These are phyloP conservation scores for Ophiodon elongatus DNA, from an alignment of 2,113 vertebrate genomes.

Conservation along the genomic window DNA sequence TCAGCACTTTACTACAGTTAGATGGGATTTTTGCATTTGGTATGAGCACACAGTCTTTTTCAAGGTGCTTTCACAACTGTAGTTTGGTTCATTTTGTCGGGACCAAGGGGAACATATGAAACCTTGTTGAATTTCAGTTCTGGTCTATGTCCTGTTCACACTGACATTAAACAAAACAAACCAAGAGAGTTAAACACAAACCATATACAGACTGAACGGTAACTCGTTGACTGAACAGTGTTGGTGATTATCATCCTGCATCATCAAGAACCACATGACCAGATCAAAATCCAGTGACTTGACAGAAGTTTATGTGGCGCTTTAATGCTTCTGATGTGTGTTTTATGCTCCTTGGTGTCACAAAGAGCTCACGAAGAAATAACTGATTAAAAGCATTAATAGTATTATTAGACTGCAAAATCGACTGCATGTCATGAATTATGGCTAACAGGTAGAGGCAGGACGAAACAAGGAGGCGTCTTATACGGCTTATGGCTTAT, in stretches of 20 bases:
- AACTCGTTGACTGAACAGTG: background rate
- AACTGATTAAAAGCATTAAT: background rate
- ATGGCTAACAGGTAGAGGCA: background rate
- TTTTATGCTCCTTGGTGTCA: background rate
- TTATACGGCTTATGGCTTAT: no score
- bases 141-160: background rate
- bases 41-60: background rate
- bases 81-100: background rate
- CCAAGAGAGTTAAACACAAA: background rate
- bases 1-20: background rate
- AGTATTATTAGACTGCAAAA: background rate
- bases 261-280: background rate
- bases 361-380: background rate
- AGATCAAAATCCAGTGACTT: background rate
- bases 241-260: background rate
- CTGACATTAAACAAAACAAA: background rate
- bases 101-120: background rate
- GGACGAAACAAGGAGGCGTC: background rate
- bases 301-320: no score
- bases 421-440: background rate
- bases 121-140: background rate
- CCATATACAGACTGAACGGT: background rate
- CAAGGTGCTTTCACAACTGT: background rate
- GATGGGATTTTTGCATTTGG: constrained; percentile 4
- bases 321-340: background rate